Base-by-base conservation (phyloP, 2,888 invertebrate genomes). In the Campaea margaritaria region DNA sequence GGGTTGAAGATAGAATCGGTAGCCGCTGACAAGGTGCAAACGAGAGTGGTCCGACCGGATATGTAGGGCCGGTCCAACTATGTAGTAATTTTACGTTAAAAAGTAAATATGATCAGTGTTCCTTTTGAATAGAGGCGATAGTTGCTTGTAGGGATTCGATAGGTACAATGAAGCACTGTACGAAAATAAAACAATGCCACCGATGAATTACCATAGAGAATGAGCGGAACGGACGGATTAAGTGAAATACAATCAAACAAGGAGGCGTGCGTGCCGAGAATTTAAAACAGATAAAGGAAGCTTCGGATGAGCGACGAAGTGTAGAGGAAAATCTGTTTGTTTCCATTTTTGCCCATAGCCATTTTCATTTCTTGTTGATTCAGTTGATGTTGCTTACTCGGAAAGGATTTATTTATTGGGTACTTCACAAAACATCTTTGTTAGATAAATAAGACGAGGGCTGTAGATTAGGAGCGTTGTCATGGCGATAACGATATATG, bases 21-120 rank as follows among this genome's bases (percentile, higher is more conserved):
- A 83, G 87, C 60, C 85, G 88, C 91, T 91, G 91, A 91, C 91
- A 91, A 91, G 91, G 89, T 91, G 91, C 89, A 91, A 91, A 91
- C 91, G 89, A 89, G 91, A 89, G 86, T 88, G 83, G 79, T 76
- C 75, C 71, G 73, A 84, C 90, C 89, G 90, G 91, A 90, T 86
- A 82, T 82, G 80, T 81, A 79, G 80, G 80, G 76, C 69, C 72
- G 62, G 47, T 53, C 67, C 70, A 70, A 71, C 78, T 74, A 75
- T 59, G 71, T 73, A 68, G 69, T 72, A 53, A 56, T 66, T 72
- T 74, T 73, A 74, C 68, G 55, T 48, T 59, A 60, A 62, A 54
- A 65, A 58, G 39, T 64, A 61, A 79, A 70, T 76, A 60, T 76
- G 67, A 69, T 44, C 76, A 65, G 69, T 78, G 69, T 72, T 69